These are phyloP conservation scores for Micrasema longulum DNA, from an alignment of 1,140 invertebrate species.

Conservation along the genomic window DNA sequence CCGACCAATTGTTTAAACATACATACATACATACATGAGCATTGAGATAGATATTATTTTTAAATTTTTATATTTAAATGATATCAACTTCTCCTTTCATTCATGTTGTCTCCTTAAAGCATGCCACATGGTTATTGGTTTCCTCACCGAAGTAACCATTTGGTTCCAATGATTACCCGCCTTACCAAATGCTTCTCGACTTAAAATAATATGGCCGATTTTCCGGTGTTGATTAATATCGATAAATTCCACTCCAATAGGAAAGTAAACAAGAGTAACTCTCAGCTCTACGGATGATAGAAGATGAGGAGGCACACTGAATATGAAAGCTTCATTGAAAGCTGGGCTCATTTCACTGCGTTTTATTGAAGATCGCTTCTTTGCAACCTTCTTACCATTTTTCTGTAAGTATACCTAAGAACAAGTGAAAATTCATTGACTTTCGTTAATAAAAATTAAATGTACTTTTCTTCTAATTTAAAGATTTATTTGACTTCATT, in stretches of 20 bases:
- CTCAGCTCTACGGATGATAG: conserved; percentile 78
- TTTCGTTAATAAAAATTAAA: no score
- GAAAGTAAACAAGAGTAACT: conserved; percentile 65
- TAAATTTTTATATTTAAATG: no score
- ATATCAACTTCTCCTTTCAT: no score
- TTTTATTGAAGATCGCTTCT: conserved; percentile 81
- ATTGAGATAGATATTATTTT: no score
- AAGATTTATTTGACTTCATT: no score
- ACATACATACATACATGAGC: no score
- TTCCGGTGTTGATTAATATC: conserved; percentile 65
- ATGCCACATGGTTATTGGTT: conserved; percentile 89
- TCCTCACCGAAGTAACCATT: conserved; percentile 83
- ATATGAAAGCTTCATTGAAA: conserved; percentile 85
- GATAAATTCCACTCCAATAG: conserved; percentile 52
- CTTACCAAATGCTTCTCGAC: conserved; percentile 75
- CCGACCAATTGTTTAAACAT: no score
- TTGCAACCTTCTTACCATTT: conserved; percentile 81
- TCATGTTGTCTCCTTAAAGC: conserved; percentile 68
- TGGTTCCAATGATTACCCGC: conserved; percentile 85
- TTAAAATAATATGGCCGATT: conserved; percentile 81
- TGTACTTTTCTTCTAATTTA: no score
- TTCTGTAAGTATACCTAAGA: conserved; percentile 80
- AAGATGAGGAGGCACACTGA: conserved; percentile 76
- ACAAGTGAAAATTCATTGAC: conserved; percentile 27
- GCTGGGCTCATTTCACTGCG: conserved; percentile 78